phyloP scores from a whole-genome alignment of 64 coral and sea anemone genomes.

The Montipora foliosa region DNA sequence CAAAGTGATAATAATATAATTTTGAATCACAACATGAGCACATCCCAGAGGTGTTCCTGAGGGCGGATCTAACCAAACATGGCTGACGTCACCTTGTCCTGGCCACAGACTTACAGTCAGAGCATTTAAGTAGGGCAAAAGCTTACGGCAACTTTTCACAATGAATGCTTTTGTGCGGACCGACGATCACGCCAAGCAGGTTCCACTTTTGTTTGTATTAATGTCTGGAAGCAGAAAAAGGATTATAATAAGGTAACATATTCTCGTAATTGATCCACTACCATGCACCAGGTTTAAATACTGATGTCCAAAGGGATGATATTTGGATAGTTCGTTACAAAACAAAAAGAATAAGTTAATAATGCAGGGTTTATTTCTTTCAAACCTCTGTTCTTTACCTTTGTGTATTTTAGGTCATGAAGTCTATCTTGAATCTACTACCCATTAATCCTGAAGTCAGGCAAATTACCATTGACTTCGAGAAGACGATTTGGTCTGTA shows the following conservation, averaged over 20 bases:
- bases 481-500: neutral
- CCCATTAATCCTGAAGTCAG: neutral
- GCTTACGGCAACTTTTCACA: no score
- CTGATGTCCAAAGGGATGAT: neutral
- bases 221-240: neutral
- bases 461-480: neutral
- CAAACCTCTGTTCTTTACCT: neutral
- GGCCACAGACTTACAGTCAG: no score
- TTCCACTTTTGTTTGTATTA: neutral
- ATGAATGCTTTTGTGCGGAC: no score
- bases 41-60: no score
- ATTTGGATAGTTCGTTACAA: neutral
- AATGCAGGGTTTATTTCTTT: neutral
- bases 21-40: no score
- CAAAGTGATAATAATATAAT: no score
- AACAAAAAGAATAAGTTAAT: neutral
- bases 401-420: neutral
- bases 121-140: no score
- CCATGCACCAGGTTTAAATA: neutral
- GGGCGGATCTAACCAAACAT: no score
- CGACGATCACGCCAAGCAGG: no score
- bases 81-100: no score
- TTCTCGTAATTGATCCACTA: neutral
- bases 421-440: neutral
- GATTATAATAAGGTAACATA: neutral